Percentiles rank a stretch among this genome's conserved stretches.
Evolutionary conservation across 1,140 invertebrate genomes (phyloP).

Genomic region (Mylabris phalerata): DNA sequence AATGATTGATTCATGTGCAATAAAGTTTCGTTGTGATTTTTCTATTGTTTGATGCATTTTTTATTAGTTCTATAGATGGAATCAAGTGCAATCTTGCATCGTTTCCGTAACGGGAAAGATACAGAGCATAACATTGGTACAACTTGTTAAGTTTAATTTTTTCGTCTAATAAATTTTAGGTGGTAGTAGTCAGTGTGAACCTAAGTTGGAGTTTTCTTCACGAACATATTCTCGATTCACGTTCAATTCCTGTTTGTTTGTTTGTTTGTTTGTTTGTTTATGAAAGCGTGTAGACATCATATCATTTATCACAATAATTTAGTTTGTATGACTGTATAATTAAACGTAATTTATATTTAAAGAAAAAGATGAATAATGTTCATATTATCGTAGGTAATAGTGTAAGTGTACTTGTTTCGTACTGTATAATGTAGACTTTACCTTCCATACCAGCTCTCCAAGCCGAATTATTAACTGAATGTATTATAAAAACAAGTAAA

Average conservation of each 20-base stretch:
- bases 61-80: slow-evolving; percentile 8
- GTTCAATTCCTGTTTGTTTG: neutral
- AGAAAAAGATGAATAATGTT: slow-evolving; percentile 20
- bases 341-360: slow-evolving; percentile 26
- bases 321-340: slow-evolving; percentile 20
- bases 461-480: slow-evolving; percentile 37
- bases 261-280: slow-evolving; percentile 5
- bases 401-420: slow-evolving; percentile 34
- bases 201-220: neutral
- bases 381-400: slow-evolving; percentile 32
- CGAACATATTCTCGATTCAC: neutral
- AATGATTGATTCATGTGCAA: slow-evolving; percentile 2
- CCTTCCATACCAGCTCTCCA: slow-evolving; percentile 30
- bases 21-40: neutral
- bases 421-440: slow-evolving; percentile 29
- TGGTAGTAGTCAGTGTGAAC: slow-evolving; percentile 22
- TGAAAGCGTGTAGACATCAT: slow-evolving; percentile 6
- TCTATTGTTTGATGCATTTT: neutral
- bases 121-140: slow-evolving; percentile 32
- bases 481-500: slow-evolving; percentile 33
- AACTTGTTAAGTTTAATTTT: slow-evolving; percentile 27
- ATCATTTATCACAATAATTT: slow-evolving; percentile 18
- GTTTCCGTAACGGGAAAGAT: slow-evolving; percentile 11
- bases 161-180: no score
- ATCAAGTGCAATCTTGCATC: slow-evolving; percentile 25